phyloP scores from a whole-genome alignment of 1,140 invertebrate genomes.

The Lucilia sericata region DNA sequence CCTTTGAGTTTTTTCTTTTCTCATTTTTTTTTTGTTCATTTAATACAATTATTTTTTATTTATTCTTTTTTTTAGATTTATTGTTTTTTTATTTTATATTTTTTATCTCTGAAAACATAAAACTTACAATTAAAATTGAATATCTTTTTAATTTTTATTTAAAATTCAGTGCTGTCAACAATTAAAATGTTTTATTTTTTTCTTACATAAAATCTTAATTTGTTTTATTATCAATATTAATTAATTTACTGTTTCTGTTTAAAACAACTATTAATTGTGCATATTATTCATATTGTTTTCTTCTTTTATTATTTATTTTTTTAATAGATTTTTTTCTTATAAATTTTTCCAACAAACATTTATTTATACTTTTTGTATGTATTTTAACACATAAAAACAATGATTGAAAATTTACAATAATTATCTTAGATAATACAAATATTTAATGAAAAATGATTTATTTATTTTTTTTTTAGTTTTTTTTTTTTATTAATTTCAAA shows the following conservation, averaged over 20 bases:
- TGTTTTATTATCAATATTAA: not conserved
- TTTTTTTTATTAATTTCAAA: not conserved
- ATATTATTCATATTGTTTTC: constrained; percentile 48
- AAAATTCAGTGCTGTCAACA: constrained; percentile 41
- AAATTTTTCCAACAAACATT: constrained; percentile 14
- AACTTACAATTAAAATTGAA: constrained; percentile 40
- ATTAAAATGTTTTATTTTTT: constrained; percentile 10
- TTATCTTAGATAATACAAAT: constrained; percentile 10
- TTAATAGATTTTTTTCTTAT: not conserved
- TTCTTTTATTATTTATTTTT: not conserved
- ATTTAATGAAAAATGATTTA: not conserved
- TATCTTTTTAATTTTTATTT: constrained; percentile 30
- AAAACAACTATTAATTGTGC: constrained; percentile 64
- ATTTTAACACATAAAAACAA: constrained; percentile 20
- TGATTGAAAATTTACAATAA: constrained; percentile 11
- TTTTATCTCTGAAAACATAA: constrained; percentile 32
- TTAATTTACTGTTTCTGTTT: constrained; percentile 52
- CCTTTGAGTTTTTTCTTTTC: not conserved
- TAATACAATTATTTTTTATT: constrained; percentile 23
- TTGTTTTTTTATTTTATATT: constrained; percentile 15
- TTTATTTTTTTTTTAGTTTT: not conserved
- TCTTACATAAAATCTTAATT: constrained; percentile 28
- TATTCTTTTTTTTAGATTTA: not conserved
- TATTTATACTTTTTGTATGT: not conserved
- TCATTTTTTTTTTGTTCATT: not conserved